These are phyloP conservation scores for Bos javanicus DNA, from an alignment of 2,113 vertebrate species.

Conservation along the genomic window DNA sequence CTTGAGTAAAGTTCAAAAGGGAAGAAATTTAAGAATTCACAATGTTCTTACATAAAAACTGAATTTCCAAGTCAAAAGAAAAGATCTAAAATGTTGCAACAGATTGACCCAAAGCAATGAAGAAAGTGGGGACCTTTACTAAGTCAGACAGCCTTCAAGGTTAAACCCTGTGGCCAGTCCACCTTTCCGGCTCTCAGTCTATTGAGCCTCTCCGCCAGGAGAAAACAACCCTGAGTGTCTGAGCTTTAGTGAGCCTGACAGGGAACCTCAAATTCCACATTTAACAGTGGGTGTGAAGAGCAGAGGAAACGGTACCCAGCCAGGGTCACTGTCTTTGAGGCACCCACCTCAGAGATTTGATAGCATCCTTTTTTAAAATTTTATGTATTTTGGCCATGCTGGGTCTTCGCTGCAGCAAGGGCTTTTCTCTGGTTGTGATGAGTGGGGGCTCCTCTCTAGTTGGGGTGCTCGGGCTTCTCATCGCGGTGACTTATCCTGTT, in stretches of 20 bases:
- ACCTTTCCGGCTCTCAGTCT: neutral
- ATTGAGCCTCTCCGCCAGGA: neutral
- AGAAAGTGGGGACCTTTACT: neutral
- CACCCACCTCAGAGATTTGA: neutral
- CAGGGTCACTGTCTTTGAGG: neutral
- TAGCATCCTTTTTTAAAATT: neutral
- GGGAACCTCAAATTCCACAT: neutral
- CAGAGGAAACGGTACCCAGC: neutral
- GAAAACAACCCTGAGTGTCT: neutral
- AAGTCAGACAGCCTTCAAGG: neutral
- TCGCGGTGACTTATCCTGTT: neutral
- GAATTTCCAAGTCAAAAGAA: neutral
- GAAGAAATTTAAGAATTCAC: neutral
- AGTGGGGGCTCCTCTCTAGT: neutral
- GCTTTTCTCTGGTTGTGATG: neutral
- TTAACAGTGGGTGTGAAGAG: neutral
- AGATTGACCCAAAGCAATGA: neutral
- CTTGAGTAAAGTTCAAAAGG: neutral
- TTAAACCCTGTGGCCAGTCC: no score
- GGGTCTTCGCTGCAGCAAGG: neutral
- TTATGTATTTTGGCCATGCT: neutral
- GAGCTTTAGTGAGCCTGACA: neutral
- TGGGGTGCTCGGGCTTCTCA: neutral
- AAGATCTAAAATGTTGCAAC: neutral
- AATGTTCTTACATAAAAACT: neutral